Evolutionary conservation across 2,113 vertebrate genomes (phyloP).

Genomic region (Butorides virescens): DNA sequence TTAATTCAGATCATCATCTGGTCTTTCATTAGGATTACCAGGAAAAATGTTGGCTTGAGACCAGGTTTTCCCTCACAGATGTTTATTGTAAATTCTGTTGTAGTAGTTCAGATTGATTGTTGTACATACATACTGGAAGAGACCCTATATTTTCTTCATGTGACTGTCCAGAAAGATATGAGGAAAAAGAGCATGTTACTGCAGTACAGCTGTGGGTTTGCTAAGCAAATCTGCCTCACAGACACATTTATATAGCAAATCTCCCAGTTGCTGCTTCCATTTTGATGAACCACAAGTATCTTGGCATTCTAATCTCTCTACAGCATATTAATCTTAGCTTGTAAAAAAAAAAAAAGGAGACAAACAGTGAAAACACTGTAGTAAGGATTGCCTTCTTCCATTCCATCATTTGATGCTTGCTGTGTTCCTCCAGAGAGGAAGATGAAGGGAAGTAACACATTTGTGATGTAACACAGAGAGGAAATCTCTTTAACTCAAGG

Average conservation of each 20-base stretch:
- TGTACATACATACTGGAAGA: background rate
- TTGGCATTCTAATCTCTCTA: slow-evolving; percentile 10
- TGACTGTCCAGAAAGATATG: background rate
- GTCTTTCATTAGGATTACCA: background rate
- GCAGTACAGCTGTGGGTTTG: slow-evolving; percentile 4
- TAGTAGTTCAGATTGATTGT: background rate
- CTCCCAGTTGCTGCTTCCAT: background rate
- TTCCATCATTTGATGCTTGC: background rate
- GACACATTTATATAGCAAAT: background rate
- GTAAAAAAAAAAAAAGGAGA: background rate
- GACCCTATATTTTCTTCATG: background rate
- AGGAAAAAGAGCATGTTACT: background rate
- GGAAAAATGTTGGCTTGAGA: background rate
- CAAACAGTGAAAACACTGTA: background rate
- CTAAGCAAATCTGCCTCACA: slow-evolving; percentile 1
- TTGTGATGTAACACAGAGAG: background rate
- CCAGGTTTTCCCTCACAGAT: background rate
- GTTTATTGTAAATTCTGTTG: background rate
- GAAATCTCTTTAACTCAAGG: background rate
- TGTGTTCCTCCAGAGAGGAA: background rate
- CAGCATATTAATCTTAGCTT: background rate
- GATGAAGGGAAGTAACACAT: background rate
- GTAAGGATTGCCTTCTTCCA: background rate
- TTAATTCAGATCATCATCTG: background rate
- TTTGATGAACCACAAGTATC: slow-evolving; percentile 40